Base-by-base conservation (phyloP, 2,888 invertebrate species). In the Psococerastis gibbosa region DNA sequence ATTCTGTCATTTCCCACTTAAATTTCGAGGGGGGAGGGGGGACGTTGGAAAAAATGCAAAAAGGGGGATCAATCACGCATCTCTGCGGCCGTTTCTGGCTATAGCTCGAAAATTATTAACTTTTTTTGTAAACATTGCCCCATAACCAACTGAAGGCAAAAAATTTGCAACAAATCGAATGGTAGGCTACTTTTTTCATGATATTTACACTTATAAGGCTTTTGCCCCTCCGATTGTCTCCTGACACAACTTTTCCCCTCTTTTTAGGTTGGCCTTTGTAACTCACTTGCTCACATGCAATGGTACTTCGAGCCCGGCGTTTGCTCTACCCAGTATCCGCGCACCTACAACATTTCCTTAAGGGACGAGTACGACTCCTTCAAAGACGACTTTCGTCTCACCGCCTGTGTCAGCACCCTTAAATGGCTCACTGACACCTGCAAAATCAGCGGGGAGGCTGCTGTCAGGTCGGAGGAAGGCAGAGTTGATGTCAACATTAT, bases 401-500 rank as follows among this genome's bases (percentile, higher is more conserved):
- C 84, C 2, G 79, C 84, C 2, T 82, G 84, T 50, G 72, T 78
- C 42, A 76, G 77, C 49, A 62, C 88, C 43, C 59, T 89, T 32
- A 77, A 78, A 55, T 79, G 71, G 64, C 63, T 73, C 41, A 61
- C 66, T 2, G 51, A 15, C 16, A 33, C 15, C 17, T 33, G 5
- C 17, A 9, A 4, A 17, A 33, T 4, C 33, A 17, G 33, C 15
- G 47, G 49, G 6, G 53, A 52, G 11, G 17, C 22, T 42, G 49
- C 48, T 31, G 44, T 56, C 41, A 13, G 43, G 27, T 44, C 44
- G 9, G 33, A 43, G 9, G 48, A 51, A 17, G 52, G 53, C 62
- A 73, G 16, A 53, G 49, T 64, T 8, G 60, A 62, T 1, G 53
- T 71, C 17, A 67, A 65, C 46, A 64, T 70, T 2, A 60, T 83